Base-by-base conservation (phyloP, 1,140 invertebrate genomes). In the Trichomalopsis sarcophagae region DNA sequence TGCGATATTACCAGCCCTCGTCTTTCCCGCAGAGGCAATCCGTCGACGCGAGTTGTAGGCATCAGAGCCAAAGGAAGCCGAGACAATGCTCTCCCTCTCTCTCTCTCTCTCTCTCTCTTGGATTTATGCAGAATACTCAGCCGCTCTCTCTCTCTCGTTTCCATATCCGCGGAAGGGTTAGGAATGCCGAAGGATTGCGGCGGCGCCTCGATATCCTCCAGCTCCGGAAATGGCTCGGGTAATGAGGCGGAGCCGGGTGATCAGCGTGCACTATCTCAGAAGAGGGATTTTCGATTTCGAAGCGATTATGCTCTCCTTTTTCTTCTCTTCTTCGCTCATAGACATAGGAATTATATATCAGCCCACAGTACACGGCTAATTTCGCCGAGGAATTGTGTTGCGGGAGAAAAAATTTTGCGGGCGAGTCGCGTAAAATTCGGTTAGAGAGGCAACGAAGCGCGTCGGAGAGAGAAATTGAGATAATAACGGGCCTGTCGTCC, bases 1-100 rank as follows among this genome's bases (percentile, higher is more conserved):
- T 90, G 88, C 88, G 89, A 91, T 91, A 91, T 90, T 89, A 89
- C 84, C 47, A 27, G 23, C 30, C 87, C 87, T 69, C 82, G 88
- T 73, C 69, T 73, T 30, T 73, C 14, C 69, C 23, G 27, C 69
- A 36, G 33, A 30, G 71, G 71, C 81, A 74, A 74, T 55, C 40
- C 87, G 86, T 88, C 80, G 86, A 73, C 55, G 5, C 55, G 5
- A 62, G 55, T 21, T 62, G 55, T 62, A 62, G 17, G 55, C 55
- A 62, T 62, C 55, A 80, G 27, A 27, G 75, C 73, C 79, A 82
- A 87, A 89, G 89, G 87, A 89, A 89, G 86, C 82, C 88, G 50
- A 90, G 88, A 90, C 90, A 90, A 90, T 90, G 84, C 86, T 76
- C 85, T 71, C 74, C 0, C 14, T 47, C 44, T 47, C 44, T 47